Evolutionary conservation across 2,113 vertebrate species (phyloP), one percentile per base, ranked within the genome.

Genomic region (Austrofundulus limnaeus): DNA sequence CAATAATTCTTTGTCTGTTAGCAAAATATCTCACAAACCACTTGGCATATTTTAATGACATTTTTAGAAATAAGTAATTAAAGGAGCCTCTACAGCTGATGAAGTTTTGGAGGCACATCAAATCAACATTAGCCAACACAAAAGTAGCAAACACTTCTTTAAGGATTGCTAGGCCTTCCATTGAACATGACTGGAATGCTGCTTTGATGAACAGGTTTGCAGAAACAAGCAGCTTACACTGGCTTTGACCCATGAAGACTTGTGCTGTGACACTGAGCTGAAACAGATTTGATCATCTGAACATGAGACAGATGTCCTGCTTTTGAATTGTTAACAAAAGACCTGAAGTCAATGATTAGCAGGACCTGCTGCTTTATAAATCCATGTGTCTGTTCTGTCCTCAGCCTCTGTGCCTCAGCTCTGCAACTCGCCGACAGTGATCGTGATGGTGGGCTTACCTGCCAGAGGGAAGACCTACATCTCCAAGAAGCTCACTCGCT

Each of bases 381-480:
- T 9, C 6, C 43, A 11, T 59, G n/a, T 75, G 14, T 70, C 45
- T 58, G 20, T 78, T 50, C 70, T 38, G 50, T 12, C 31, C 56
- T 16, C 87, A 95, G 95, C 95, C 13, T 92, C 94, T 0, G 85
- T 95, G 73, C 95, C 95, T 10, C 95, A 95, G 87, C 93, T 96
- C 78, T 95, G 94, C 83, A 97, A 96, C 85, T 96, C 94, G 16
- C 95, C 95, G 12, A 96, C 93, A 0, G 85, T 97, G 91, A 94
- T 97, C 46, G 94, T 96, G 60, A 93, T 95, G 94, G 95, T 97
- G 67, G 95, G 95, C 21, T 77, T 97, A 28, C 95, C 95, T 1
- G 95, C 95, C 58, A 89, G 95, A 59, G 95, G 95, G 57, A 97
- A 97, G 84, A 97, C 95, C 0, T 95, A 95, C 78, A 97, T 96